A percentile compares a stretch with the other conserved stretches of the same genome.
phyloP scores from a whole-genome alignment of 1,140 invertebrate genomes.

The Arctopsyche grandis region DNA sequence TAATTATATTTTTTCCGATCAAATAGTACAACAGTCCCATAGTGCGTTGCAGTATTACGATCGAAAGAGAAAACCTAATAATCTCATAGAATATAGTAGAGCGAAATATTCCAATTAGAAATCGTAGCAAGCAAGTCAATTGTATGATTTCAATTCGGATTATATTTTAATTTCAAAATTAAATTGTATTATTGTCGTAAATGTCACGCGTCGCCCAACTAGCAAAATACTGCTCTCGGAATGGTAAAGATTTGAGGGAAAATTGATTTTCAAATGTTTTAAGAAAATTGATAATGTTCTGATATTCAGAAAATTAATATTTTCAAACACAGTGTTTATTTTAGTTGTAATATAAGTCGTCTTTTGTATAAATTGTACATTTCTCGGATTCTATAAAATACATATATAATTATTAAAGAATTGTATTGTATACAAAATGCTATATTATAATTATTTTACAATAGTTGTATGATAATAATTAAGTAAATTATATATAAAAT shows the following conservation, averaged over 20 bases:
- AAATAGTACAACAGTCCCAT: too few species aligned
- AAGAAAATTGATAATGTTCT: constrained; percentile 11
- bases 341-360: not conserved
- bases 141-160: too few species aligned
- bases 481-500: not conserved
- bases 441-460: not conserved
- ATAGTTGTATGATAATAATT: not conserved
- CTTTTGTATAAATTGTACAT: constrained; percentile 19
- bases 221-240: not conserved
- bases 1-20: too few species aligned
- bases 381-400: constrained; percentile 2
- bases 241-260: not conserved
- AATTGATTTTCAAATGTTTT: too few species aligned
- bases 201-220: too few species aligned
- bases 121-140: too few species aligned
- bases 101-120: too few species aligned
- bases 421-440: not conserved
- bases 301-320: constrained; percentile 36
- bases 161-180: not conserved
- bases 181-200: not conserved
- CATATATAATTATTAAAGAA: constrained; percentile 20
- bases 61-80: too few species aligned
- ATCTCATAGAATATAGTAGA: too few species aligned
- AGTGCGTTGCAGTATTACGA: too few species aligned
- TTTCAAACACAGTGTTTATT: not conserved